Evolutionary conservation across 2,888 invertebrate species (phyloP).

Genomic region (Eremobia ochroleuca): DNA sequence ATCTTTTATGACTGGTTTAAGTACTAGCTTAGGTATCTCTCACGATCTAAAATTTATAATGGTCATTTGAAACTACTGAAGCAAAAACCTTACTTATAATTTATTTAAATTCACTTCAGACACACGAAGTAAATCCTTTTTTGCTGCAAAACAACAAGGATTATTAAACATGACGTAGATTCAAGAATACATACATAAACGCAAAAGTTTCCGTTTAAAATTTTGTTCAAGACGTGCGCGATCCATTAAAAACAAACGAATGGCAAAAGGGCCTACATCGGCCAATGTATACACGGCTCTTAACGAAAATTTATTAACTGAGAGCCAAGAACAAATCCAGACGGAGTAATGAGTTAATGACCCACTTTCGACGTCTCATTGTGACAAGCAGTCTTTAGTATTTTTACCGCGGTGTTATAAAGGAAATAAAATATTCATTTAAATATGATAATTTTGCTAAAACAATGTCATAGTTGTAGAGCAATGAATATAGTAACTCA

Average conservation of each 20-base stretch:
- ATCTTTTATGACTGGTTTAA: conserved; percentile 20
- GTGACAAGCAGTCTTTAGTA: conserved; percentile 40
- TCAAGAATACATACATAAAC: neutral
- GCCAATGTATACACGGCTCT: conserved; percentile 31
- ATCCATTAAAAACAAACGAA: conserved; percentile 45
- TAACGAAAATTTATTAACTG: conserved; percentile 61
- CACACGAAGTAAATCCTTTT: neutral
- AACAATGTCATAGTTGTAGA: neutral
- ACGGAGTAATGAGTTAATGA: conserved; percentile 65
- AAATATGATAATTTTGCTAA: neutral
- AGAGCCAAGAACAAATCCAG: conserved; percentile 59
- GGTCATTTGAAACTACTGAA: neutral
- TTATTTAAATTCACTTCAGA: neutral
- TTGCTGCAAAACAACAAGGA: neutral
- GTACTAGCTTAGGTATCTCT: conserved; percentile 1
- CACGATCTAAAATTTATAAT: neutral
- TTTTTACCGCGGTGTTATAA: conserved; percentile 36
- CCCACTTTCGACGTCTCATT: conserved; percentile 58
- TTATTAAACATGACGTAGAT: neutral
- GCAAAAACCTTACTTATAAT: neutral
- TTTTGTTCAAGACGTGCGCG: conserved; percentile 4
- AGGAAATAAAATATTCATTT: conserved; percentile 32
- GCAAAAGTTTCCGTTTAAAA: neutral
- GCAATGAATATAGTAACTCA: conserved; percentile 72
- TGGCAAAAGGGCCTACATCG: conserved; percentile 43